Evolutionary conservation across 2,113 vertebrate species (phyloP).

Genomic region (Mandrillus leucophaeus): DNA sequence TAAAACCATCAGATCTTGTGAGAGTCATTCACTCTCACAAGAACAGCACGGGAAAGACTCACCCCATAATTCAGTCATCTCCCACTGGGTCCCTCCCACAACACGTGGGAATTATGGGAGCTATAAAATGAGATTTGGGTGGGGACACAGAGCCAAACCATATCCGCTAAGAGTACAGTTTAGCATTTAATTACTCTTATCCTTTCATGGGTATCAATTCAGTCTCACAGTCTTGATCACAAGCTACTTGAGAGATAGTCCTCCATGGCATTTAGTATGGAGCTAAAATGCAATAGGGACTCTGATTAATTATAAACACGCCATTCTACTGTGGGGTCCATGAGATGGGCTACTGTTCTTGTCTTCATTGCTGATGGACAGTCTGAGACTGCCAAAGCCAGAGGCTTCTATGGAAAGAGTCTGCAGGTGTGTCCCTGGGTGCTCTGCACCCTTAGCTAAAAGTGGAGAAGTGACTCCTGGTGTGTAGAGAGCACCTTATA

Average conservation of each 20-base stretch:
- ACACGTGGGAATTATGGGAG: too few species aligned
- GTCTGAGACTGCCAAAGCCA: not conserved
- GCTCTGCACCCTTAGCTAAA: not conserved
- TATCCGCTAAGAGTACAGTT: too few species aligned
- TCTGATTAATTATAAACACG: not conserved
- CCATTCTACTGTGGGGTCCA: not conserved
- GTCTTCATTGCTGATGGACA: not conserved
- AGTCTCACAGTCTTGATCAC: not conserved
- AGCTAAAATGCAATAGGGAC: accelerated
- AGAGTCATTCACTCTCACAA: too few species aligned
- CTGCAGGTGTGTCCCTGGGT: not conserved
- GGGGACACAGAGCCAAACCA: too few species aligned
- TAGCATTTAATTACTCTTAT: not conserved
- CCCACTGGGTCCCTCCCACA: too few species aligned
- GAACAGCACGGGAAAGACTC: too few species aligned
- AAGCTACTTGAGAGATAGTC: not conserved
- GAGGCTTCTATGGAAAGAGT: accelerated
- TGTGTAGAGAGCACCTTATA: not conserved
- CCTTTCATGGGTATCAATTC: not conserved
- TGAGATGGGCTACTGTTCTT: not conserved
- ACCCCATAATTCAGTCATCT: too few species aligned
- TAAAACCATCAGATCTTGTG: too few species aligned
- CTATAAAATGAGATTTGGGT: too few species aligned
- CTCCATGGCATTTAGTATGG: not conserved
- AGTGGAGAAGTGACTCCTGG: not conserved